Evolutionary conservation across 2,888 invertebrate species (phyloP), one percentile per base, ranked within the genome.

Genomic region (Microdon myrmicae): DNA sequence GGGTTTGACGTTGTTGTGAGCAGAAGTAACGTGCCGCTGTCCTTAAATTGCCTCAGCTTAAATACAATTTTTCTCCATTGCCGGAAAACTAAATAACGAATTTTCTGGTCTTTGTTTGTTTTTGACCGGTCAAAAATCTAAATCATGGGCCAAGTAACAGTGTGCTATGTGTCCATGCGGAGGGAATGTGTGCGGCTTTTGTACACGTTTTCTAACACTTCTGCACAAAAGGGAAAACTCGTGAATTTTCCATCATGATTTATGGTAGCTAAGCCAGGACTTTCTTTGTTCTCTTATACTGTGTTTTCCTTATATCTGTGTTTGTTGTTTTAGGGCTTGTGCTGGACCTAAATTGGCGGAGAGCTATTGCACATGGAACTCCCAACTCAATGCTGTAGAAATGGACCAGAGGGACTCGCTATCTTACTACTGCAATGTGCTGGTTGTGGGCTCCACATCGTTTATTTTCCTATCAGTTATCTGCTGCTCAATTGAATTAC

Each of bases 231-330:
- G 53, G 32, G 26, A 14, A 53, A 38, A 45, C 35, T 51, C 41
- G 41, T 47, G 54, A 60, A 54, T 54, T 54, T 54, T 47, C 35
- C 37, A 45, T 26, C 54, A 60, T 47, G 54, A 60, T 60, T 60
- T 60, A 60, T 60, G 47, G 38, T 41, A 34, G 41, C 51, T 41
- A 34, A 51, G 34, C 26, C 41, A 51, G 41, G 26, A 54, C 25
- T 60, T 47, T 39, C 59, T 54, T 54, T 60, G 47, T 60, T 60
- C 44, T 29, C 41, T 25, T 13, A 9, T 22, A 25, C 29, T 41
- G 10, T 41, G 20, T 56, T 44, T 20, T 45, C 29, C 26, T 53
- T 44, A 35, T 25, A 29, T 20, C 19, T 26, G 38, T 29, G 41
- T 44, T 45, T 43, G 47, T 23, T 59, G 41, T 39, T 45, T 45